phyloP scores from a whole-genome alignment of 2,797 vertebrate species.

The Lagorchestes hirsutus region DNA sequence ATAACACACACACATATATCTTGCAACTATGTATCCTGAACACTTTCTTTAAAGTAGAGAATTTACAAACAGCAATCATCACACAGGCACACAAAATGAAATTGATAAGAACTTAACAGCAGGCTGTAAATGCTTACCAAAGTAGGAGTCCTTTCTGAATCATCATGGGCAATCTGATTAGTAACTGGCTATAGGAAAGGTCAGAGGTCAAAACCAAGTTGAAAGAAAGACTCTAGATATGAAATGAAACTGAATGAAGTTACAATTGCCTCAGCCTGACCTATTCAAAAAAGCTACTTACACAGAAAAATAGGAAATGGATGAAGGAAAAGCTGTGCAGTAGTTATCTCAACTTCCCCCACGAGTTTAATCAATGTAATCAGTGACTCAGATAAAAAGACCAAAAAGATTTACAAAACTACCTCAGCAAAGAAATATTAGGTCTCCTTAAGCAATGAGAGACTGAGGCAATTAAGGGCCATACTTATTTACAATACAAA shows the following conservation, averaged over 20 bases:
- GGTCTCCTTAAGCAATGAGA: background rate
- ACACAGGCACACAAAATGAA: background rate
- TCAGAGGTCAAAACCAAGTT: background rate
- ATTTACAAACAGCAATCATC: background rate
- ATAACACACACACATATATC: background rate
- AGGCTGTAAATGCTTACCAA: background rate
- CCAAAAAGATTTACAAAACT: background rate
- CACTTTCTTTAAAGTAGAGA: background rate
- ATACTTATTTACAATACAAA: background rate
- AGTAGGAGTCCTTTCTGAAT: background rate
- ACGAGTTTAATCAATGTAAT: background rate
- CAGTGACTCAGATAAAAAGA: background rate
- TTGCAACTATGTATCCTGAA: background rate
- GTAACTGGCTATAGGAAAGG: background rate
- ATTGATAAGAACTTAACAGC: background rate
- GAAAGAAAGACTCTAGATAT: background rate
- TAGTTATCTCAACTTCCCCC: background rate
- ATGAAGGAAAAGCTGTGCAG: background rate
- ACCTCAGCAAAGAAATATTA: background rate
- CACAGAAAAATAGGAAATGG: background rate
- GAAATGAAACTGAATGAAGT: background rate
- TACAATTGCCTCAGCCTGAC: background rate
- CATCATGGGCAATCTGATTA: background rate
- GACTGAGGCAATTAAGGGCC: background rate
- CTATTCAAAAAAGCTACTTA: background rate